Evolutionary conservation across 2,797 vertebrate species (phyloP).

Genomic region (Xyrichtys novacula): DNA sequence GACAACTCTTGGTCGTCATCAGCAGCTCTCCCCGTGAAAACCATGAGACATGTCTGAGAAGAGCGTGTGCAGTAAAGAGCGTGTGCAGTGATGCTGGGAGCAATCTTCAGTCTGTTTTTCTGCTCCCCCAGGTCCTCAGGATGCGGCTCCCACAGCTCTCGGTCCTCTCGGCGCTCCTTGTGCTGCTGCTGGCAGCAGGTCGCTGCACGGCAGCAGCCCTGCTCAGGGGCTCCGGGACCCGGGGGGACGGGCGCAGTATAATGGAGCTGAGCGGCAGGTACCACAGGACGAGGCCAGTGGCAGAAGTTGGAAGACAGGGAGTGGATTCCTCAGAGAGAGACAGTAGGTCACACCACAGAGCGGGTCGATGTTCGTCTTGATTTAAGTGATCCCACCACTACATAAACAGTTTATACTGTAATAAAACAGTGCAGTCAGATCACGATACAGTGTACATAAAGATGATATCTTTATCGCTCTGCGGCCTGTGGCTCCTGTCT

Average conservation of each 20-base stretch:
- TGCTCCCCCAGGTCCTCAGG: slow-evolving; percentile 20
- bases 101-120: accelerated
- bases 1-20: too few relatives aligned
- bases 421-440: too few relatives aligned
- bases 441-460: neutral
- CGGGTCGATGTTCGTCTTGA: slow-evolving; percentile 45
- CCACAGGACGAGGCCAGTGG: neutral
- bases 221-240: slow-evolving; percentile 70
- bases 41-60: too few relatives aligned
- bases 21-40: too few relatives aligned
- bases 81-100: too few relatives aligned
- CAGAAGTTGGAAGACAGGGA: neutral
- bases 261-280: slow-evolving; percentile 4
- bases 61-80: too few relatives aligned
- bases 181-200: slow-evolving; percentile 86
- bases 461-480: neutral
- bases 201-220: slow-evolving; percentile 81
- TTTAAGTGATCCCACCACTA: too few relatives aligned
- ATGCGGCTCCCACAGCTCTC: slow-evolving; percentile 49
- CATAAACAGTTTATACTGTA: too few relatives aligned
- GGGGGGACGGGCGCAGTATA: slow-evolving; percentile 2
- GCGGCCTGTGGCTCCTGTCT: neutral
- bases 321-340: neutral
- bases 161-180: slow-evolving; percentile 78
- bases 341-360: neutral